Conservation (phyloP, 2,888 invertebrate species). For the Anarsia innoxiella region DNA sequence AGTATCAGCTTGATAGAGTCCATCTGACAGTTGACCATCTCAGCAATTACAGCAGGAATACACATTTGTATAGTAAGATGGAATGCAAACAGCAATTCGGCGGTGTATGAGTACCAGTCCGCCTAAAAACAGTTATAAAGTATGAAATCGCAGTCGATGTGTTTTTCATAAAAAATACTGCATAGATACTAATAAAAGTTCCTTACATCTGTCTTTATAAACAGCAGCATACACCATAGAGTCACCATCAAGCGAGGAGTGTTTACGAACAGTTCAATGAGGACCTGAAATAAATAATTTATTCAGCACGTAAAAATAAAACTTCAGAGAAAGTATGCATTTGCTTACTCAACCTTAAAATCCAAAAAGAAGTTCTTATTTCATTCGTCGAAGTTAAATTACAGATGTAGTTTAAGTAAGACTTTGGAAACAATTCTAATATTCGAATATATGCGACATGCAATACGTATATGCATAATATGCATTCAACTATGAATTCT, state of each 20-base stretch:
- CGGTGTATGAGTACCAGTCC: constrained; percentile 7
- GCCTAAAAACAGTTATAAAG: constrained; percentile 2
- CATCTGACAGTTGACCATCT: constrained; percentile 5
- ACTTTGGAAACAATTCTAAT: no score
- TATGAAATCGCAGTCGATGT: no score
- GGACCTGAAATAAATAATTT: constrained; percentile 3
- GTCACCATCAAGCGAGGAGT: constrained; percentile 6
- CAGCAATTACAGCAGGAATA: constrained; percentile 4
- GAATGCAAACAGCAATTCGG: constrained; percentile 1
- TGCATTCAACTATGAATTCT: no score
- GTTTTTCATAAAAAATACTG: no score
- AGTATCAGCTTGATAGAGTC: constrained; percentile 3
- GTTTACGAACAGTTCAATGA: constrained; percentile 3
- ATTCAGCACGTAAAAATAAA: not conserved
- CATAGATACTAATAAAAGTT: no score
- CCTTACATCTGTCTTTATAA: constrained; percentile 4
- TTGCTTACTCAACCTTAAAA: no score
- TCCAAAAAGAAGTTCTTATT: no score
- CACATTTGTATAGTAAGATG: constrained; percentile 6
- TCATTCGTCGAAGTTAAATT: no score
- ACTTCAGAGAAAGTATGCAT: no score
- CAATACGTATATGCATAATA: no score
- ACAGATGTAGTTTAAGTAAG: no score
- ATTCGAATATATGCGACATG: no score
- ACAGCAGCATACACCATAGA: constrained; percentile 4